phyloP scores from a whole-genome alignment of 2,113 vertebrate species.

The Hippocampus comes region DNA sequence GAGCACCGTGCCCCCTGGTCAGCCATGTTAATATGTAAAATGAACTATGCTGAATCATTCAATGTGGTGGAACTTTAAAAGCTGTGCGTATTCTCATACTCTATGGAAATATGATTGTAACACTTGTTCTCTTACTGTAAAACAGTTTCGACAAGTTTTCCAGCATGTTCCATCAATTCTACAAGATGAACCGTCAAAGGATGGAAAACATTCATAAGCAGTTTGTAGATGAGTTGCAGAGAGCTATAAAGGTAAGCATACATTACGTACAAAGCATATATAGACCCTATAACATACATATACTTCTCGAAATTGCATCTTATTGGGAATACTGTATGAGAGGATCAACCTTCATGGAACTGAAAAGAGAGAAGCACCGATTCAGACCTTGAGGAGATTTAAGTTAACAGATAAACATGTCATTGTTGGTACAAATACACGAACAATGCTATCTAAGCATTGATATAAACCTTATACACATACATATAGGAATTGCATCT shows the following conservation, averaged over 20 bases:
- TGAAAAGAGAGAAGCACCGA: no score
- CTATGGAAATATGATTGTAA: background rate
- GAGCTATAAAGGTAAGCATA: slow-evolving; percentile 72
- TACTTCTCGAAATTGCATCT: no score
- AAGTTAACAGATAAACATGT: no score
- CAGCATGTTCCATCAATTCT: slow-evolving; percentile 76
- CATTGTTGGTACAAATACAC: no score
- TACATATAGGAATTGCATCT: no score
- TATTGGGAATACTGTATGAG: no score
- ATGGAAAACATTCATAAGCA: slow-evolving; percentile 81
- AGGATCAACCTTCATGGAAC: no score
- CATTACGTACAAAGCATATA: background rate
- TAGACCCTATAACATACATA: no score
- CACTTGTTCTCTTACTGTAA: background rate
- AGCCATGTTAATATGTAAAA: background rate
- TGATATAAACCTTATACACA: no score
- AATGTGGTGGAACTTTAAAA: background rate
- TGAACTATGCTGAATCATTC: background rate
- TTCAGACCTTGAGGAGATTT: no score
- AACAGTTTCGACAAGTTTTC: slow-evolving; percentile 82
- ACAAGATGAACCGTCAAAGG: slow-evolving; percentile 77
- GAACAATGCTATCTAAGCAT: no score
- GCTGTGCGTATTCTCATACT: background rate
- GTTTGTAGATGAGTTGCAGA: slow-evolving; percentile 79
- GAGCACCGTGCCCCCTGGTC: no score